Base-by-base conservation (phyloP, 2,888 invertebrate genomes). In the Netelia fuscicornis region DNA sequence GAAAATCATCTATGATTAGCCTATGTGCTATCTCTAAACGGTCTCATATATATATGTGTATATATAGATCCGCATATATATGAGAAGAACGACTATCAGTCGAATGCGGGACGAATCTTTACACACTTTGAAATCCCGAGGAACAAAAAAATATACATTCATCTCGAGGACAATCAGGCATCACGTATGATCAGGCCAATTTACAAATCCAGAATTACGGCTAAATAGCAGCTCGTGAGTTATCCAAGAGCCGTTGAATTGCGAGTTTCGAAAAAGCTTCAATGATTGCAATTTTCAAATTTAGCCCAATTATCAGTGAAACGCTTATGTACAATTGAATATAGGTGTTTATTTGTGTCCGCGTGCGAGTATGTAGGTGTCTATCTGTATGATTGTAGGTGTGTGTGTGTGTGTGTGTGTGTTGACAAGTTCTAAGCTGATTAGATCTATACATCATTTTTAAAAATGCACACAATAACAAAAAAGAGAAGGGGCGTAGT, bases 261-360 rank as follows among this genome's bases (percentile, higher is more conserved):
- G 54, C 54, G 44, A 82, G 37, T 37, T 37, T 23, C 9, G 65
- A 71, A 11, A 30, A 58, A 17, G 60, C 68, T 86, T 86, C 83
- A 81, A 87, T 62, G 78, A 86, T 77, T 86, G 72, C 68, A 81
- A 86, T 84, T 71, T 87, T 68, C 70, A 52, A 72, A 54, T 71
- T 72, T 37, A 67, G 72, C 80, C 75, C 64, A 44, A 70, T 75
- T 81, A 83, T 83, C 78, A 23, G 20, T 68, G 85, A 81, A 89
- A 86, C 87, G 86, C 84, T 88, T 91, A 91, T 91, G 70, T 91
- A 91, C 91, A 91, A 91, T 91, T 89, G 11, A 83, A 83, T 62
- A 64, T 64, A 64, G n/a, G 37, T 52, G 65, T 58, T 68, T 70
- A 76, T 52, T 37, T 37, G 37, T 37, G 37, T 37, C 5, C 37